Evolutionary conservation across 37 sponge, comb jelly and placozoan species (phyloP).

Genomic region (Dysidea cf. avara): DNA sequence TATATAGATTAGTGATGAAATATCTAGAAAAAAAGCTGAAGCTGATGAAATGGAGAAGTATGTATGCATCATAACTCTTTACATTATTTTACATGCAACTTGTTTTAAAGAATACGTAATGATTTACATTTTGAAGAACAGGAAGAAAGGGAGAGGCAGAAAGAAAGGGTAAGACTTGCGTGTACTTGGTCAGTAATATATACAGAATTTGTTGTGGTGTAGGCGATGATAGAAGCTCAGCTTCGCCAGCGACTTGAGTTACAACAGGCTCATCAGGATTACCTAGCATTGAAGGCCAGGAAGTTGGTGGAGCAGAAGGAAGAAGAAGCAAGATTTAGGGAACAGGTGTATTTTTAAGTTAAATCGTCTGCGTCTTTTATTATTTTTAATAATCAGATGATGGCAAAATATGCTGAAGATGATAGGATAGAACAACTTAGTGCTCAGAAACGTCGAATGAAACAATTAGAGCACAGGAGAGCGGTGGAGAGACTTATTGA

Average conservation of each 20-base stretch:
- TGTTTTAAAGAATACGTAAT: conserved; percentile 75
- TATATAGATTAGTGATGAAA: conserved; percentile 44
- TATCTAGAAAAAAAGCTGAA: conserved; percentile 37
- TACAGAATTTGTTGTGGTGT: neutral
- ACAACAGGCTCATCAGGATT: conserved; percentile 74
- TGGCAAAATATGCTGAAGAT: conserved; percentile 98
- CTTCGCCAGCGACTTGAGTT: conserved; percentile 84
- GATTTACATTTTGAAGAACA: conserved; percentile 94
- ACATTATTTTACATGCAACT: neutral
- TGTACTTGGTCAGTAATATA: neutral
- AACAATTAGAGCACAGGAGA: conserved; percentile 91
- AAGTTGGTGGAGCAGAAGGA: conserved; percentile 60
- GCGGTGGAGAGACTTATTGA: conserved; percentile 94
- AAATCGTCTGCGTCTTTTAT: neutral
- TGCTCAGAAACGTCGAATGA: conserved; percentile 97
- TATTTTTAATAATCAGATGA: conserved; percentile 54
- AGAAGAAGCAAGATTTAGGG: conserved; percentile 87
- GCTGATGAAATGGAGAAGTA: conserved; percentile 89
- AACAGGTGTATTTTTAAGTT: conserved; percentile 30
- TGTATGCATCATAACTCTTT: neutral
- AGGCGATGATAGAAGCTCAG: conserved; percentile 60
- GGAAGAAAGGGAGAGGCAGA: conserved; percentile 84
- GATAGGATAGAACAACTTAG: conserved; percentile 96
- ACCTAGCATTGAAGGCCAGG: conserved; percentile 71
- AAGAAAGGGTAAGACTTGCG: conserved; percentile 61